Base-by-base conservation (phyloP, 2,888 invertebrate species). In the Meteorus cinctellus region DNA sequence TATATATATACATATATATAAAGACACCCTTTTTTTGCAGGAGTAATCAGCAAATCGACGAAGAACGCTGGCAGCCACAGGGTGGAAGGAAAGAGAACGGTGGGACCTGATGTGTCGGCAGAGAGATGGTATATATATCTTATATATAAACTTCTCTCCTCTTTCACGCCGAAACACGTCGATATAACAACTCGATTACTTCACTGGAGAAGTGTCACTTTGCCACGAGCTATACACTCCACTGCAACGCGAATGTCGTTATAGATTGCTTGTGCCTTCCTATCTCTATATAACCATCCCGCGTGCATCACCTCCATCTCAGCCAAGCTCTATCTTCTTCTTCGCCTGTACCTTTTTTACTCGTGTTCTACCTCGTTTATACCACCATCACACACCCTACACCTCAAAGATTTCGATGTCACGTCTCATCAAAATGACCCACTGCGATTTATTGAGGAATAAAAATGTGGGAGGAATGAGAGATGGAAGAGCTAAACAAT, bases 101-200 rank as follows among this genome's bases (percentile, higher is more conserved):
- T 74, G 77, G 75, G 76, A 75, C 55, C 19, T 59, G 76, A 77
- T 76, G 76, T 76, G 72, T 78, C 72, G 80, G 79, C 79, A 77
- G 75, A 73, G 65, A 78, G 72, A 72, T 68, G 29, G 71, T 77
- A 41, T 60, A 77, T 72, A 68, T 62, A 48, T 48, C n/a, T 16
- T 48, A 48, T n/a, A 48, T 48, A 19, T n/a, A 55, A 8, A 19
- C 45, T 70, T 36, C 62, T 51, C 55, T 65, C 55, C 31, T 29
- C 51, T 19, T 34, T 41, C 29, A 51, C 62, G 66, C 55, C 66
- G 78, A 27, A 76, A 86, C 84, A 86, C 84, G 85, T 84, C 85
- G 84, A 86, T 82, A 84, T 85, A 86, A 88, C 82, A 86, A 88
- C 82, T 87, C 85, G 85, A 87, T 88, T 88, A 87, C 82, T 83